Base-by-base conservation (phyloP, 2,888 invertebrate species). In the Micropterix aruncella region DNA sequence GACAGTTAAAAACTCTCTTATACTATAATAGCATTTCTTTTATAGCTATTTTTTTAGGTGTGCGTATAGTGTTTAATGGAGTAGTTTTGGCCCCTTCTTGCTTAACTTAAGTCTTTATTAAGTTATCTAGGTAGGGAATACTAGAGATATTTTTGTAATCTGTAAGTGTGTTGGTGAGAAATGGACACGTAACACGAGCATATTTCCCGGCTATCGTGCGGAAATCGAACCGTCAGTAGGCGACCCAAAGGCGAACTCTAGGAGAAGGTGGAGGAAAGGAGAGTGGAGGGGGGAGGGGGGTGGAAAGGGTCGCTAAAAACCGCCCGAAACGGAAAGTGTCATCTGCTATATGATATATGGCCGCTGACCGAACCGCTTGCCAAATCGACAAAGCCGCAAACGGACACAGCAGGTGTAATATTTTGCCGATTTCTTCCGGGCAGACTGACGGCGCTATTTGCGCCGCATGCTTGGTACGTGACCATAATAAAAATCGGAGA, bases 311-410 rank as follows among this genome's bases (percentile, higher is more conserved):
- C n/a, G n/a, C n/a, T n/a, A n/a, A n/a, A n/a, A n/a, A n/a, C n/a
- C n/a, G n/a, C n/a, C n/a, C n/a, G n/a, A n/a, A 27, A 27, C 27
- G 54, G 51, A 55, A 57, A 60, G 57, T 59, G 59, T 62, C 63
- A 63, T 63, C 59, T 55, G 51, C 52, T 57, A 12, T 12, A 27
- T 65, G 65, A 65, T 63, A 62, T 63, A 64, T 58, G 57, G 53
- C 51, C 60, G 62, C 63, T 65, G 66, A 65, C 64, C 62, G 52
- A 58, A 62, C 56, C 62, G 60, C 60, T 67, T 12, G 27, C 27
- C 27, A 27, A 27, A 27, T 27, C 27, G 27, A 27, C 27, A 5
- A 27, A 27, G 12, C 27, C 27, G 27, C 27, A 27, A 12, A 27
- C 7, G 7, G 27, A 5, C 27, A 12, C 27, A 5, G 27, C 27